These are phyloP conservation scores for Henricia sp. DNA, from an alignment of 53 echinoderm and acorn worm species.

Conservation along the genomic window DNA sequence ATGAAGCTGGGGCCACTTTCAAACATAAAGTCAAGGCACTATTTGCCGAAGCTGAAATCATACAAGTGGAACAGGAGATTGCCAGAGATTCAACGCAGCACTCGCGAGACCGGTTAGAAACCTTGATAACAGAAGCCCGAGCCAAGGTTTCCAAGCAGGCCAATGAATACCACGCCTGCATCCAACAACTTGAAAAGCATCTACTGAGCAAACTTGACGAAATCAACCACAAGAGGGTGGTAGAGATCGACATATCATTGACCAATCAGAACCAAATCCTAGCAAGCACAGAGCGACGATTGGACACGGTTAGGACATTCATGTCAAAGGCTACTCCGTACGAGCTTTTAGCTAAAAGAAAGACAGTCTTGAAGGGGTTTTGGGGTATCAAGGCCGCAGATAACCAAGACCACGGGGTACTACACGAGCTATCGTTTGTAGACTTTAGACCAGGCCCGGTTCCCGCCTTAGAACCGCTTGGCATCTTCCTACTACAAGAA, in stretches of 20 bases:
- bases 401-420: neutral
- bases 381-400: conserved; percentile 5
- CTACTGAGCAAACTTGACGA: conserved; percentile 5
- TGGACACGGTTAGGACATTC: conserved; percentile 11
- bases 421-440: neutral
- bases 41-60: neutral
- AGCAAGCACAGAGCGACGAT: neutral
- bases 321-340: neutral
- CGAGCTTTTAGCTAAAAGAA: conserved; percentile 15
- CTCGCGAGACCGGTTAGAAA: conserved; percentile 5
- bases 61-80: conserved; percentile 1
- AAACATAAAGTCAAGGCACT: neutral
- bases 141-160: conserved; percentile 8
- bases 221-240: conserved; percentile 8
- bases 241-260: conserved; percentile 21
- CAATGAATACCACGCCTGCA: neutral
- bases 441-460: neutral
- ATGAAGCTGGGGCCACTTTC: neutral
- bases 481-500: neutral
- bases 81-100: conserved; percentile 11
- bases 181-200: conserved; percentile 10
- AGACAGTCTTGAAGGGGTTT: neutral
- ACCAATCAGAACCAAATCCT: conserved; percentile 17
- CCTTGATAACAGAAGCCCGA: conserved; percentile 10
- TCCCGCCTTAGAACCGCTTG: neutral